Conservation (phyloP, 35 echinoderm and acorn worm species). For the Stichopus chloronotus region DNA sequence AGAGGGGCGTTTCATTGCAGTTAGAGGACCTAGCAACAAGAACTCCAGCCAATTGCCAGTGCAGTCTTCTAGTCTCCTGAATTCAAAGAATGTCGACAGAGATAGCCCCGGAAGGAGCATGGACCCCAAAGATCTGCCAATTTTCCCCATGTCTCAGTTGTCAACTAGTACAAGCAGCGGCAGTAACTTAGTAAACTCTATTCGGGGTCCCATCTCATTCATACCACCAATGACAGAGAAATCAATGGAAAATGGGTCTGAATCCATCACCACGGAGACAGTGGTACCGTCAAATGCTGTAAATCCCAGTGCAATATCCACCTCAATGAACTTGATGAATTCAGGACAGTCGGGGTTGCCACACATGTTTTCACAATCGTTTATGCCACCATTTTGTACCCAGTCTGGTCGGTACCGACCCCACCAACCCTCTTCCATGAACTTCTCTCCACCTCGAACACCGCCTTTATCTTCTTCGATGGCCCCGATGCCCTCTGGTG, state of each 20-base stretch:
- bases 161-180: neutral
- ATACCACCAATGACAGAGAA: neutral
- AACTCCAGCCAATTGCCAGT: neutral
- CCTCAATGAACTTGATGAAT: neutral
- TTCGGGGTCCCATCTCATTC: neutral
- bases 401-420: neutral
- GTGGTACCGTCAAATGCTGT: slow-evolving; percentile 11
- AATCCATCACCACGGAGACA: neutral
- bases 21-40: slow-evolving; percentile 69
- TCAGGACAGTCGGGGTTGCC: neutral
- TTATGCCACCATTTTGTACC: neutral
- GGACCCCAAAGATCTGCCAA: neutral
- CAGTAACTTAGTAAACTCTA: slow-evolving; percentile 5
- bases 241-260: neutral
- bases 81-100: neutral
- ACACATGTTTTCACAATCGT: slow-evolving; percentile 23
- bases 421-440: neutral
- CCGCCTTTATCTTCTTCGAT: neutral
- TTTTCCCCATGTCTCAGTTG: neutral
- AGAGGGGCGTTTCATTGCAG: slow-evolving; percentile 89
- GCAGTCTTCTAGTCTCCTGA: neutral
- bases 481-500: neutral
- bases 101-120: neutral
- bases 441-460: neutral
- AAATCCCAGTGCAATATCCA: slow-evolving; percentile 47